phyloP scores from a whole-genome alignment of 2,797 vertebrate species.

The Catamblyrhynchus diadema region DNA sequence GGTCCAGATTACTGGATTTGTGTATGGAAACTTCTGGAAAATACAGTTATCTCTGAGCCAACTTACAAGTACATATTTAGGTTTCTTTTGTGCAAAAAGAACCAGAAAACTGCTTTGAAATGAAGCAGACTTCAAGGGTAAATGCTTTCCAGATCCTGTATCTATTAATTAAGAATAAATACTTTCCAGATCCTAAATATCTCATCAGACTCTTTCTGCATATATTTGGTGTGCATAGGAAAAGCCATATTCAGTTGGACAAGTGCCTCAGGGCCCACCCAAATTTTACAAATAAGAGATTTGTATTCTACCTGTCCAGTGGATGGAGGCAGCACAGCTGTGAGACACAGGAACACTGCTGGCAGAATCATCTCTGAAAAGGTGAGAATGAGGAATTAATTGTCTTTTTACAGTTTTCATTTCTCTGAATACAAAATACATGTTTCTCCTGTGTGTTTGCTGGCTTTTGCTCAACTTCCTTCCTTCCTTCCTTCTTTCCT shows the following conservation, averaged over 20 bases:
- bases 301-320: constrained; percentile 41
- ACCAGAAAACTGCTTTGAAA: not conserved
- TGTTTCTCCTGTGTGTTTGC: not conserved
- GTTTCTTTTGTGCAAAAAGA: not conserved
- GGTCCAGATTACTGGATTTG: not conserved
- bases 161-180: not conserved
- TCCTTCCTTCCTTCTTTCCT: not conserved
- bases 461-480: not conserved
- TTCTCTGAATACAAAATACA: not conserved
- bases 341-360: constrained; percentile 4
- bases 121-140: not conserved
- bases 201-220: not conserved
- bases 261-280: not conserved
- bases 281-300: not conserved
- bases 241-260: not conserved
- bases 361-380: constrained; percentile 58
- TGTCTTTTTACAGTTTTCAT: not conserved
- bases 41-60: not conserved
- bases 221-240: rapidly evolving
- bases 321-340: not conserved
- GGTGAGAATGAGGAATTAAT: not conserved
- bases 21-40: not conserved
- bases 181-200: not conserved
- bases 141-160: not conserved
- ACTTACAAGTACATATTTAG: not conserved